Conservation (phyloP, 2,888 invertebrate species). For the Sisyra nigra region DNA sequence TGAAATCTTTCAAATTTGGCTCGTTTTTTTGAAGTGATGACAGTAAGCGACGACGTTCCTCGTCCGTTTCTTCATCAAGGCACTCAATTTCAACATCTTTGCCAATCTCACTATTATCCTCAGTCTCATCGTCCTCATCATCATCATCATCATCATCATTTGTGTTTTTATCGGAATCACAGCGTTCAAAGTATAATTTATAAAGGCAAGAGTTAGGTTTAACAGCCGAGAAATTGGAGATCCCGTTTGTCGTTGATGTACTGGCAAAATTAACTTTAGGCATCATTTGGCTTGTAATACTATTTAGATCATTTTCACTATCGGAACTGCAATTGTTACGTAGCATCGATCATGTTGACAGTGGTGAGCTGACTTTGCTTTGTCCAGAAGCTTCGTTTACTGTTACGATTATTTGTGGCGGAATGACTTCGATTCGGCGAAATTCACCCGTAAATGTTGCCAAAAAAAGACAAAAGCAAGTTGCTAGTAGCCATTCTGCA, state of each 20-base stretch:
- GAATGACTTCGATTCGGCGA: neutral
- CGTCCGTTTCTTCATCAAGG: no score
- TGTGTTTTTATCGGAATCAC: neutral
- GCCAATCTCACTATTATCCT: no score
- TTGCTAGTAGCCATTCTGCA: conserved; percentile 40
- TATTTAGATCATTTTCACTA: neutral
- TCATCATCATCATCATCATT: neutral
- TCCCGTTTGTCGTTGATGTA: neutral
- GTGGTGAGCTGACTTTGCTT: neutral
- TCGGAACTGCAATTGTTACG: no score
- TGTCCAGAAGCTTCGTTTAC: neutral
- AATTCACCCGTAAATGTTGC: conserved; percentile 39
- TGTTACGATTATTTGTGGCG: neutral
- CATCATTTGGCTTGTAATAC: neutral
- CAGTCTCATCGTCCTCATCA: neutral
- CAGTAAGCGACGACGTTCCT: no score
- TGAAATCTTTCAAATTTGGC: no score
- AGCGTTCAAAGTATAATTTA: no score
- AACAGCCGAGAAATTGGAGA: no score
- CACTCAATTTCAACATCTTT: no score
- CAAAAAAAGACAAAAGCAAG: conserved; percentile 33
- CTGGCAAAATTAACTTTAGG: neutral
- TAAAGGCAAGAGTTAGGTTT: no score
- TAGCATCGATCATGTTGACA: neutral
- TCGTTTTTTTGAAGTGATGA: no score